Conservation (phyloP, 2,888 invertebrate species). For the Ligdia adustata region DNA sequence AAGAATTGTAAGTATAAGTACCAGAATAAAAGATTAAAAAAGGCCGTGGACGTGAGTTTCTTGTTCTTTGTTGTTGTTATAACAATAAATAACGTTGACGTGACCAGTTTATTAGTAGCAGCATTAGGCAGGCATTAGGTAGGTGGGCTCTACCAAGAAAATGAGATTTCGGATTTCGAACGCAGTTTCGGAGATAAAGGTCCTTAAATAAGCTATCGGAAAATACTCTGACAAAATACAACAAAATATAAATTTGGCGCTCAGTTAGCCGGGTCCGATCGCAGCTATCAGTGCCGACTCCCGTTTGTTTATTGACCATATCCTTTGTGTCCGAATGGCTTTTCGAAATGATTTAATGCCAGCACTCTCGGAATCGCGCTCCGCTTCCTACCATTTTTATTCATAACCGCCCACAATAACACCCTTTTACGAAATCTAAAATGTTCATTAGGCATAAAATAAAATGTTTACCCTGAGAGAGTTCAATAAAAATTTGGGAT, state of each 20-base stretch:
- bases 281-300: conserved; percentile 58
- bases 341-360: conserved; percentile 68
- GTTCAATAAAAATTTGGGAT: conserved; percentile 38
- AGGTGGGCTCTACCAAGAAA: conserved; percentile 56
- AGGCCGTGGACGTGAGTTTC: conserved; percentile 57
- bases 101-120: conserved; percentile 78
- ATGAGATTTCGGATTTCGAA: conserved; percentile 60
- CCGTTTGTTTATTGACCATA: conserved; percentile 76
- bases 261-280: conserved; percentile 57
- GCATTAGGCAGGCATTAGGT: conserved; percentile 64
- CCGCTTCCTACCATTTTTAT: conserved; percentile 58
- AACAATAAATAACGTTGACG: conserved; percentile 79
- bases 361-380: conserved; percentile 49
- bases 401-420: conserved; percentile 54
- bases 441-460: conserved; percentile 44
- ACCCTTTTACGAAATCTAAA: conserved; percentile 50
- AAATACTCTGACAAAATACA: conserved; percentile 52
- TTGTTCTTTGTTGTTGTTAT: conserved; percentile 69
- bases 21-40: conserved; percentile 57
- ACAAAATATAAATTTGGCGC: conserved; percentile 55
- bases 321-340: conserved; percentile 72
- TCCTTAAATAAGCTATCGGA: conserved; percentile 52
- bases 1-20: conserved; percentile 28
- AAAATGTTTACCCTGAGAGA: conserved; percentile 35
- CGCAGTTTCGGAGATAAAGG: conserved; percentile 54